phyloP scores from a whole-genome alignment of 2,113 vertebrate genomes.

The Stegastes partitus region DNA sequence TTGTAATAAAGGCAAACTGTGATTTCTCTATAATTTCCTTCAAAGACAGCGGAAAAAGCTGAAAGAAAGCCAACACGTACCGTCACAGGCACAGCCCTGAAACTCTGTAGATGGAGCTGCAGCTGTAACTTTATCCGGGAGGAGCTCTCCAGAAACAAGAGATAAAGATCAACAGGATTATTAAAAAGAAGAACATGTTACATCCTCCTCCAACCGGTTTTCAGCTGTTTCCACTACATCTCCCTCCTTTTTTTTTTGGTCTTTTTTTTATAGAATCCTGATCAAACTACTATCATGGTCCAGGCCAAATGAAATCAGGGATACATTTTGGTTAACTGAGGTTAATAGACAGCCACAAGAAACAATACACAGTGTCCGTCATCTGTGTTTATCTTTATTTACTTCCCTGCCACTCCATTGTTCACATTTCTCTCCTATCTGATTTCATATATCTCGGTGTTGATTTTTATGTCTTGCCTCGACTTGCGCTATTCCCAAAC shows the following conservation, averaged over 20 bases:
- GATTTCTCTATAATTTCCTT: constrained; percentile 53
- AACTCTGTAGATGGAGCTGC: constrained; percentile 6
- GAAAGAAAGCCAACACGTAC: constrained; percentile 34
- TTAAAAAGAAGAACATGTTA: constrained; percentile 32
- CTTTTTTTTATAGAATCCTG: too few relatives aligned
- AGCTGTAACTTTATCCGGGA: constrained; percentile 55
- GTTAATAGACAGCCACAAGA: constrained; percentile 14
- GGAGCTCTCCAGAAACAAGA: constrained; percentile 53
- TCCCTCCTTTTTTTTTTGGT: background rate
- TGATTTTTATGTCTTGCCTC: constrained; percentile 2
- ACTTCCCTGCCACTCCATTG: background rate
- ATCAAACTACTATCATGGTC: constrained; percentile 20
- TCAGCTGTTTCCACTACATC: constrained; percentile 1
- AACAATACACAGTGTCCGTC: background rate
- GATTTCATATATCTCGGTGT: constrained; percentile 14
- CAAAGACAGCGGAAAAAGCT: constrained; percentile 38
- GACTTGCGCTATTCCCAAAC: constrained; percentile 26
- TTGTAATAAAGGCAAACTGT: constrained; percentile 54
- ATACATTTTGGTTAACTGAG: constrained; percentile 23
- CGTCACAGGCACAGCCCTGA: constrained; percentile 24
- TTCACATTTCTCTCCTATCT: background rate
- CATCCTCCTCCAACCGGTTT: constrained; percentile 43
- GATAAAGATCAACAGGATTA: constrained; percentile 63
- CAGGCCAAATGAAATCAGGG: constrained; percentile 26
- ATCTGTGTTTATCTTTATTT: constrained; percentile 4